Base-by-base conservation (phyloP, 2,113 vertebrate species). In the Chaetodon auriga region DNA sequence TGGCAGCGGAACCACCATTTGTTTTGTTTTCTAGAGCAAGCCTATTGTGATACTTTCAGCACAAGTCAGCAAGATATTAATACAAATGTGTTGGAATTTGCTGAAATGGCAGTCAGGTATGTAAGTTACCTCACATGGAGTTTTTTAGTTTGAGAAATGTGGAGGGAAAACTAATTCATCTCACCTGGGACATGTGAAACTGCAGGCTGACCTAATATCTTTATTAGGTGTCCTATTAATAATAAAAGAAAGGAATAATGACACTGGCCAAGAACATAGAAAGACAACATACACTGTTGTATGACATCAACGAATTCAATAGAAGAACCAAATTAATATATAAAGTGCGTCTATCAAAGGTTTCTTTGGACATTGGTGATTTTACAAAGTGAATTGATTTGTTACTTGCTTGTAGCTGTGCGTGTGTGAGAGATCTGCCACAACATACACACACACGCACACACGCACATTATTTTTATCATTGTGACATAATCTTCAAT, bases 71-170 rank as follows among this genome's bases (percentile, higher is more conserved):
- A 79, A 77, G 77, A 80, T 68, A 82, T 68, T 68, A 87, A 89
- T 82, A 89, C 68, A 90, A 90, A 89, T 74, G 64, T 74, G 85
- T 63, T 71, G 35, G 58, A 63, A 49, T 80, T 15, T 85, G 90
- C 90, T 91, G 89, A 92, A 90, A 88, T 72, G 66, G 83, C 83
- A 90, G 60, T 83, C 78, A 78, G 73, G 68, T 51, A 43, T 57
- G n/a, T 41, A 65, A 79, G 21, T 74, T 78, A 87, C 84, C 86
- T 87, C 87, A 80, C 80, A 85, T 87, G 68, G 76, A 84, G 71
- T 11, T 82, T 82, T 30, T 80, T 45, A 72, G 21, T 78, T 58
- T 80, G 90, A 90, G 53, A 75, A 83, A 86, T 76, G 82, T 70
- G 60, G 68, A 64, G 65, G n/a, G 6, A 15, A 83, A 84, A 76